These are phyloP conservation scores for Anisognathus igniventris DNA, from an alignment of 2,797 vertebrate species.

Conservation along the genomic window DNA sequence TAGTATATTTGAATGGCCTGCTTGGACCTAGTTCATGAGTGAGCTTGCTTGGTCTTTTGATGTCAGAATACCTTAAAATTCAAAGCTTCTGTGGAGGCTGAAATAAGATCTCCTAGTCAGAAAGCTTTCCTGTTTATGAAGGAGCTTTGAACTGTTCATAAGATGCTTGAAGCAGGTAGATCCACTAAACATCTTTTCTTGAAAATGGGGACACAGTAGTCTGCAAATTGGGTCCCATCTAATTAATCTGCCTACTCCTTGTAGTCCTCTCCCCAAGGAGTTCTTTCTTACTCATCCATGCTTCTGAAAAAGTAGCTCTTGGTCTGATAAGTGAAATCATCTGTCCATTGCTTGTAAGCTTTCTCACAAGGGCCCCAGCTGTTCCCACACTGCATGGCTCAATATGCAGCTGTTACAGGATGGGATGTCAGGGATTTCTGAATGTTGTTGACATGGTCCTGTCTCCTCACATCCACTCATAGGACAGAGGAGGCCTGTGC, in stretches of 20 bases:
- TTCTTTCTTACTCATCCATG: neutral
- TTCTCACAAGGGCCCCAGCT: neutral
- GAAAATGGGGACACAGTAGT: neutral
- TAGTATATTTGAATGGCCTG: neutral
- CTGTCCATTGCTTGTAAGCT: neutral
- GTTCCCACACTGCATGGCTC: neutral
- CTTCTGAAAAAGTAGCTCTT: neutral
- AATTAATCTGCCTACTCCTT: neutral
- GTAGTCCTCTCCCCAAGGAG: neutral
- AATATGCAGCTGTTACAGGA: fast-evolving
- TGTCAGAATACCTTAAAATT: neutral
- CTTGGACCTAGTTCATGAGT: neutral
- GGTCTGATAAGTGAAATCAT: neutral
- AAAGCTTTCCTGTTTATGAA: neutral
- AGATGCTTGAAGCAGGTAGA: neutral
- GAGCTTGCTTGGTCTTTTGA: neutral
- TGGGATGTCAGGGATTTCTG: neutral
- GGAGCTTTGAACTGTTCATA: neutral
- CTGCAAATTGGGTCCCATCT: neutral
- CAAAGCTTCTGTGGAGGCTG: neutral
- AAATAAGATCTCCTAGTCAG: neutral
- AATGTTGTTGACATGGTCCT: neutral
- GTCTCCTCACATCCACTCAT: neutral
- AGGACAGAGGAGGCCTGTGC: neutral
- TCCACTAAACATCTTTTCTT: neutral